phyloP scores from a whole-genome alignment of 2,797 vertebrate genomes.

The Gallirallus australis region DNA sequence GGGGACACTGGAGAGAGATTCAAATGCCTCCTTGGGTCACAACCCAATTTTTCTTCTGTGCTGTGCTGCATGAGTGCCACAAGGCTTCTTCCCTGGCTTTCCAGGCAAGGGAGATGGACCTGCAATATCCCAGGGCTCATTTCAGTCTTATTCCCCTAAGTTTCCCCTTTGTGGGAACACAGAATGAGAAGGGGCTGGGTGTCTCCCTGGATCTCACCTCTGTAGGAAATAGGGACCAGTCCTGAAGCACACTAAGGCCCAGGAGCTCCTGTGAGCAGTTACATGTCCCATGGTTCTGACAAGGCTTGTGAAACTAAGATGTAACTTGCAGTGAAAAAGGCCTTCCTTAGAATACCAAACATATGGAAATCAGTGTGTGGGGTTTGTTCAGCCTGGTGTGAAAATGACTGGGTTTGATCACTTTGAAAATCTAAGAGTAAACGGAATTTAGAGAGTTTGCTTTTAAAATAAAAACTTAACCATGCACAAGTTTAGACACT shows the following conservation, averaged over 20 bases:
- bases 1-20: background rate
- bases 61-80: background rate
- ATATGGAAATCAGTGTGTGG: background rate
- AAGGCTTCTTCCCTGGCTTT: background rate
- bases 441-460: conserved; percentile 10
- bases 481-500: conserved; percentile 26
- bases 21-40: background rate
- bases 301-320: background rate
- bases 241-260: background rate
- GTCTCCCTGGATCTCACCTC: background rate
- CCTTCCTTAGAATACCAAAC: background rate
- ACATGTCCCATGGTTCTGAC: fast-evolving
- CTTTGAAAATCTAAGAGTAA: conserved; percentile 39
- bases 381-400: background rate
- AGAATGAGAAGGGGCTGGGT: background rate
- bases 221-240: fast-evolving
- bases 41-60: background rate
- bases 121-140: background rate
- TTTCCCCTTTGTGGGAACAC: background rate
- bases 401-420: conserved; percentile 37
- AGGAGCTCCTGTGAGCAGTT: background rate
- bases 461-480: conserved; percentile 14
- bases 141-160: background rate
- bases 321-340: background rate
- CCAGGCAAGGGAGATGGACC: background rate